Evolutionary conservation across 2,797 vertebrate genomes (phyloP), one percentile per base, ranked within the genome.

Genomic region (Carduelis carduelis): DNA sequence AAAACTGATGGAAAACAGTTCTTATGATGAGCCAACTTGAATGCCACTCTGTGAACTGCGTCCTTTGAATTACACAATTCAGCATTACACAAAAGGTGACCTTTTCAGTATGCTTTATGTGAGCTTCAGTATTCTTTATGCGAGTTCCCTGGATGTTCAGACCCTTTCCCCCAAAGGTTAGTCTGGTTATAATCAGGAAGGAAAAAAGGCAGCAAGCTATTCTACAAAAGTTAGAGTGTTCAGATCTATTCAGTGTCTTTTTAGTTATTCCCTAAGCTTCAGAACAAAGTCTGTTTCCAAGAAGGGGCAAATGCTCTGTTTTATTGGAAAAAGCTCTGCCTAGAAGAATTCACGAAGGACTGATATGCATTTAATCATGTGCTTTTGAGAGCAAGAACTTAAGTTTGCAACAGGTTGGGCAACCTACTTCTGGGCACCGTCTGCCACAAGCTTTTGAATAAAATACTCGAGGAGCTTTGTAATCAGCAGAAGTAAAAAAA

Each of bases 61-160:
- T 60, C 49, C 39, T 87, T 76, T 96, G 90, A 96, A 93, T 96
- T 91, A 83, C 64, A 63, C 41, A 82, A 43, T 83, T 93, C 65
- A 84, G 28, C 21, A 5, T 57, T 93, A 79, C 76, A 83, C 70
- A 96, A 92, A 95, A 65, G 66, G 37, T 95, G 94, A 97, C 94
- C 91, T 97, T 97, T 89, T 95, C 86, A 92, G 27, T 89, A 86
- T 91, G 95, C 81, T 96, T 95, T 89, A 65, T 83, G 63, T 6
- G 4, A 90, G 55, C 85, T 83, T 88, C 82, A 72, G 22, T 83
- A 87, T 87, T 93, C 66, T 90, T 96, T 87, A 61, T 87, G 61
- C 8, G 8, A 92, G n/a, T 83, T 89, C 64, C 14, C 52, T 89
- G 65, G 72, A 78, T 32, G 22, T 88, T 95, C 94, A 96, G 72